Evolutionary conservation across 2,888 invertebrate species (phyloP), one percentile per base, ranked within the genome.

Genomic region (Polyploca ridens): DNA sequence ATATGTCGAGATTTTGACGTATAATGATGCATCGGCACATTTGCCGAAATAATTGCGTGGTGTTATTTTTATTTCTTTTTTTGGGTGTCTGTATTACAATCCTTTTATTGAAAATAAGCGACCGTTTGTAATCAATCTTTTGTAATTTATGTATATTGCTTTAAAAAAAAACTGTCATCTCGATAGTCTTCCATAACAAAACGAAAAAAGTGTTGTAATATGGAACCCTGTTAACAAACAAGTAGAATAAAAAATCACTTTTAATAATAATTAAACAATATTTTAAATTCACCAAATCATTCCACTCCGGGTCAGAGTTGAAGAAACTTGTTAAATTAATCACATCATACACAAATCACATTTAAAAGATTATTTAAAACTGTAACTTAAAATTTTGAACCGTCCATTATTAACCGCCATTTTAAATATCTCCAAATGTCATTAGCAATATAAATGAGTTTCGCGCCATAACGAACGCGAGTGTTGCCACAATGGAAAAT

Each of bases 371-470:
- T 76, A 79, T 79, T 66, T 76, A 82, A 81, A 82, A 83, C 78
- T 81, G 79, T 75, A 81, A 78, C 75, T 77, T 74, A 75, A 74
- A n/a, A 69, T 71, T 71, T 82, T 82, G 83, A 81, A 82, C 72
- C 75, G 77, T 75, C 77, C 75, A 75, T 71, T 80, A 79, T 87
- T 84, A 84, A 69, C 81, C 83, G 86, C 86, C 88, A 86, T 90
- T 88, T 90, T 90, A 84, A 81, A 87, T 85, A 87, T 88, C 87
- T 86, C 85, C 68, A 88, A 88, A 87, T 91, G 92, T 91, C 92
- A 91, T 92, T 91, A 92, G 89, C 85, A 74, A 77, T 85, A 86
- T 90, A 90, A 91, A 91, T 91, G 90, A 89, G 85, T 87, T 90
- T 89, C 89, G 89, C 91, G 91, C 90, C 91, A 90, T 90, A 91